Percentiles rank a stretch among this genome's conserved stretches.
phyloP scores from a whole-genome alignment of 2,888 invertebrate genomes.

The Scotopteryx bipunctaria region DNA sequence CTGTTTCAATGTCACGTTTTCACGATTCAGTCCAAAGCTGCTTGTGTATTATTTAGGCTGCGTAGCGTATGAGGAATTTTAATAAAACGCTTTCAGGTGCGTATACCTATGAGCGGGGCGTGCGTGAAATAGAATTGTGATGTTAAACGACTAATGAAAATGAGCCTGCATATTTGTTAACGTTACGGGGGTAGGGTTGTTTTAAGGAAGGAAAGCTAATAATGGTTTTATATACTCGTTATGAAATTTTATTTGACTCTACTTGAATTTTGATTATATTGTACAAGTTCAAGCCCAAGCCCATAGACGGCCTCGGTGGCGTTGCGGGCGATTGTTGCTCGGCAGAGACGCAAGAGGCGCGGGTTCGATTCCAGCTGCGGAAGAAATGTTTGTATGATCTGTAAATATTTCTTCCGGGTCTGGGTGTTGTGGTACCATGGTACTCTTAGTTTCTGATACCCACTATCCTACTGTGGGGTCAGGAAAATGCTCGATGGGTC shows the following conservation, averaged over 20 bases:
- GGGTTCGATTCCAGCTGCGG: no score
- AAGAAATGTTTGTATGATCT: no score
- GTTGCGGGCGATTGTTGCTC: no score
- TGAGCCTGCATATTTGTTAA: constrained; percentile 31
- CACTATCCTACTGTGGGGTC: no score
- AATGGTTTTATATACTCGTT: not conserved
- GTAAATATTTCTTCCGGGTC: no score
- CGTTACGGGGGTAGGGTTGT: constrained; percentile 8
- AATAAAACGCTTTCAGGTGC: constrained; percentile 45
- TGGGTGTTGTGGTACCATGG: no score
- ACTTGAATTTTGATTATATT: not conserved
- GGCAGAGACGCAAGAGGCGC: no score
- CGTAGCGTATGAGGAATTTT: constrained; percentile 55
- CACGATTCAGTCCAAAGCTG: constrained; percentile 55
- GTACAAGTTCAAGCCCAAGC: no score
- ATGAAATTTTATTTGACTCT: not conserved
- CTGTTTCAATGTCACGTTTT: constrained; percentile 64
- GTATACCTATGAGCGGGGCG: constrained; percentile 29
- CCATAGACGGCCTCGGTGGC: no score
- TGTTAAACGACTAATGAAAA: constrained; percentile 33
- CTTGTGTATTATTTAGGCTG: constrained; percentile 62
- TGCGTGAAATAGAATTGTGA: constrained; percentile 33
- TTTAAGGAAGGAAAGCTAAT: no score
- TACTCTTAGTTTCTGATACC: no score
- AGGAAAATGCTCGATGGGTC: no score